Evolutionary conservation across 2,888 invertebrate species (phyloP), one percentile per base, ranked within the genome.

Genomic region (Diogma glabrata): DNA sequence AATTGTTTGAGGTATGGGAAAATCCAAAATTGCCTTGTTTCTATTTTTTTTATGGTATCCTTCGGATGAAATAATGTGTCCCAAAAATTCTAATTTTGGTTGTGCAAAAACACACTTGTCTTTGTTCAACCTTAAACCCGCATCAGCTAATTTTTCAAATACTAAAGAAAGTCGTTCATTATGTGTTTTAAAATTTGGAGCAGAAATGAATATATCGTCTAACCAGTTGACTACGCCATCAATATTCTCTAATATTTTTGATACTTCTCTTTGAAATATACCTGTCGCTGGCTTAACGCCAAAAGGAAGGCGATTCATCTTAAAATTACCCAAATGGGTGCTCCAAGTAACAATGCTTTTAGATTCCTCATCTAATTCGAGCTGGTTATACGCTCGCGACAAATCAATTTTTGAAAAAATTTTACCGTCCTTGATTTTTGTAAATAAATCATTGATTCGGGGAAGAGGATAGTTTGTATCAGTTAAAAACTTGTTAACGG

Each of bases 231-330:
- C 52, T 12, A 54, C 54, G 9, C 54, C 55, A 4, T 5, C 46
- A 9, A 60, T 53, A 3, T 59, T 61, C 23, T 51, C 47, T 14
- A 64, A 54, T 22, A 64, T 51, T 19, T 60, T 57, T 51, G 65
- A 64, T 50, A 64, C 56, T 9, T 57, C 55, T 54, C 57, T 55
- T 50, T 66, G 63, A 56, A 64, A 66, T 55, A 66, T 65, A 10
- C 63, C 60, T n/a, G 63, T 61, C 2, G 64, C 64, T n/a, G 64
- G 62, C 24, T 64, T 63, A 45, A 61, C 60, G 1, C 66, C 66
- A 56, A 60, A 65, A 10, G 64, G 61, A n/a, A 65, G n/a, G n/a
- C n/a, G n/a, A n/a, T n/a, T n/a, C n/a, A n/a, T n/a, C n/a, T n/a
- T n/a, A n/a, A n/a, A 58, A 33, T 22, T 57, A 52, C 33, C 56